Conservation (phyloP, 2,113 vertebrate species). For the Ciconia stormi region DNA sequence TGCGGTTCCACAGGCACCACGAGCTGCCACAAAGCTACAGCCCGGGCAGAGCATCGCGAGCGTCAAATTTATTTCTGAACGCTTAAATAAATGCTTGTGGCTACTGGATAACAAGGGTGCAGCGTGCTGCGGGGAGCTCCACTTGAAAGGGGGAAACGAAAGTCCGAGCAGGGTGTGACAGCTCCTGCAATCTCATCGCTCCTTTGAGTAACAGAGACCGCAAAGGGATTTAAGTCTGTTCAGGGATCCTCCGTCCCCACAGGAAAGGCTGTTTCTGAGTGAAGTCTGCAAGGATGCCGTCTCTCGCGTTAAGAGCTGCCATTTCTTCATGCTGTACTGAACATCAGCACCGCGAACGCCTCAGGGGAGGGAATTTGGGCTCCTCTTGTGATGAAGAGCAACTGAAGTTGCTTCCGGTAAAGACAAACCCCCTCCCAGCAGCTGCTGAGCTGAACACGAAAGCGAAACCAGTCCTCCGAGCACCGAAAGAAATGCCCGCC, state of each 20-base stretch:
- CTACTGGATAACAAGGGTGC: fast-evolving
- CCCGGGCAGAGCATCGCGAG: fast-evolving
- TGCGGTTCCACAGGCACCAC: fast-evolving
- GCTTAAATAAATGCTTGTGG: fast-evolving
- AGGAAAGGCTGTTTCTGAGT: neutral
- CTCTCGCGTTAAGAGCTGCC: fast-evolving
- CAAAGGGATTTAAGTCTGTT: fast-evolving
- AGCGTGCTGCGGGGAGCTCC: fast-evolving
- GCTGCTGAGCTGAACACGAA: neutral
- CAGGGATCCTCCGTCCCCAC: fast-evolving
- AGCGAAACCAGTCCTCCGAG: neutral
- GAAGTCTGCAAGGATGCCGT: fast-evolving
- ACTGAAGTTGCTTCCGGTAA: neutral
- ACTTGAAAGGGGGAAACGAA: fast-evolving
- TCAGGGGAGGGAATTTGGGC: neutral
- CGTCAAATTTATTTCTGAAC: neutral
- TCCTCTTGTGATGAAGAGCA: neutral
- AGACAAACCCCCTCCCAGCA: neutral
- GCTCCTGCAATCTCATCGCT: neutral
- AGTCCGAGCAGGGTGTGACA: neutral
- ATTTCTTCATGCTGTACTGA: fast-evolving
- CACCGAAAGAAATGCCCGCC: fast-evolving
- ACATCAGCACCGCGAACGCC: fast-evolving
- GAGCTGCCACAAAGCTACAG: neutral
- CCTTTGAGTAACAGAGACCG: neutral